These are phyloP conservation scores for Eriocheir sinensis DNA, from an alignment of 1,140 invertebrate genomes.

Conservation along the genomic window DNA sequence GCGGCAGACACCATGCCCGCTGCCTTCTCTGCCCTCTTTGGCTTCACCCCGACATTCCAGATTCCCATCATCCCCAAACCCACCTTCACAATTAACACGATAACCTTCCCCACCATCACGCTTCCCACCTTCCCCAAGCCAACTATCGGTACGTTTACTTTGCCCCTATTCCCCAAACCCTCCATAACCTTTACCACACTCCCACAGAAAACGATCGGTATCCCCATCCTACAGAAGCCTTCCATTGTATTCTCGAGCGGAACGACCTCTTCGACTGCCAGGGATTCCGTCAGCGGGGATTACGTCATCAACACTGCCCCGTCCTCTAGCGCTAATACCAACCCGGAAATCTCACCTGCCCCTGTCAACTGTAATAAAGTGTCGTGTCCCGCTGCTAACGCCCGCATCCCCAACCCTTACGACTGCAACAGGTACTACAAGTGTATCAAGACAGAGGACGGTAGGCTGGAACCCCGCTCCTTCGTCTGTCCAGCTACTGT, in stretches of 20 bases:
- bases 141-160: too few species aligned
- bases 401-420: constrained; percentile 37
- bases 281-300: too few species aligned
- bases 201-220: too few species aligned
- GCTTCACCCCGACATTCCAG: neutral
- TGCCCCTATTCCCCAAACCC: neutral
- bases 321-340: neutral
- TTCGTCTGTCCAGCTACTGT: constrained; percentile 47
- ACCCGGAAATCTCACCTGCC: neutral
- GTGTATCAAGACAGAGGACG: constrained; percentile 3
- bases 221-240: too few species aligned
- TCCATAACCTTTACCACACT: neutral
- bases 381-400: constrained; percentile 21
- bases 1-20: neutral
- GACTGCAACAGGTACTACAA: constrained; percentile 63
- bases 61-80: constrained; percentile 7
- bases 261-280: too few species aligned
- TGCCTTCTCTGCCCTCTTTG: neutral
- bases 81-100: neutral
- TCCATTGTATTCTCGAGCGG: too few species aligned
- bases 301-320: neutral
- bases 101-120: neutral
- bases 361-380: neutral
- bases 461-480: constrained; percentile 4
- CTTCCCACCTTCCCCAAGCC: neutral